A percentile compares a stretch with the other conserved stretches of the same genome.
Conservation (phyloP, 2,113 vertebrate species). For the Indicator maculatus region DNA sequence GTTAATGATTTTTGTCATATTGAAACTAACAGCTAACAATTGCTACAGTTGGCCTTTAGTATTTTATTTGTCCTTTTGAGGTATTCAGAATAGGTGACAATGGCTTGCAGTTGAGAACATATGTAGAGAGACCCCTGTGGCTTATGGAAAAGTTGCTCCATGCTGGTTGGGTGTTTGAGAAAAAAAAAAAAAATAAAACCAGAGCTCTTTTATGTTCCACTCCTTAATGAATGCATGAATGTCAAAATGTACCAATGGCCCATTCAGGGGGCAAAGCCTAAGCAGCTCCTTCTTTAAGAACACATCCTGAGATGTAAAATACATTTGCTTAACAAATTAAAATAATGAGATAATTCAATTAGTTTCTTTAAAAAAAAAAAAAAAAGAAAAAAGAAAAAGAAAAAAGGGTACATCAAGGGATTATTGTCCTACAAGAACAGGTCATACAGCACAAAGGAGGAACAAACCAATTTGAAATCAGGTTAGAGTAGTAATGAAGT, state of each 20-base stretch:
- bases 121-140: constrained; percentile 97
- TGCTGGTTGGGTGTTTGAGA: constrained; percentile 93
- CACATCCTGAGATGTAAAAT: constrained; percentile 95
- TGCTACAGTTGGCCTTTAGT: constrained; percentile 94
- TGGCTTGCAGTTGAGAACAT: constrained; percentile 99
- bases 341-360: constrained; percentile 99
- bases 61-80: constrained; percentile 91
- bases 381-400: not conserved
- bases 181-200: constrained; percentile 91
- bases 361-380: constrained; percentile 85
- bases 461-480: constrained; percentile 90
- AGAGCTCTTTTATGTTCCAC: constrained; percentile 90
- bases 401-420: constrained; percentile 91
- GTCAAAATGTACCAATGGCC: constrained; percentile 94
- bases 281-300: constrained; percentile 92
- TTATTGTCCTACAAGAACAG: constrained; percentile 93
- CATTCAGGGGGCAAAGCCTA: constrained; percentile 94
- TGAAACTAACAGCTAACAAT: constrained; percentile 95
- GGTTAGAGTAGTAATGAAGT: constrained; percentile 86
- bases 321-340: constrained; percentile 99
- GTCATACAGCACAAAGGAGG: constrained; percentile 88
- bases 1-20: constrained; percentile 93
- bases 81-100: constrained; percentile 97
- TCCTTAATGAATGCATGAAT: constrained; percentile 97
- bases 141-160: constrained; percentile 92